A percentile compares a stretch with the other conserved stretches of the same genome.
These are phyloP conservation scores for Tachyglossus aculeatus DNA, from an alignment of 2,797 vertebrate genomes.

Conservation along the genomic window DNA sequence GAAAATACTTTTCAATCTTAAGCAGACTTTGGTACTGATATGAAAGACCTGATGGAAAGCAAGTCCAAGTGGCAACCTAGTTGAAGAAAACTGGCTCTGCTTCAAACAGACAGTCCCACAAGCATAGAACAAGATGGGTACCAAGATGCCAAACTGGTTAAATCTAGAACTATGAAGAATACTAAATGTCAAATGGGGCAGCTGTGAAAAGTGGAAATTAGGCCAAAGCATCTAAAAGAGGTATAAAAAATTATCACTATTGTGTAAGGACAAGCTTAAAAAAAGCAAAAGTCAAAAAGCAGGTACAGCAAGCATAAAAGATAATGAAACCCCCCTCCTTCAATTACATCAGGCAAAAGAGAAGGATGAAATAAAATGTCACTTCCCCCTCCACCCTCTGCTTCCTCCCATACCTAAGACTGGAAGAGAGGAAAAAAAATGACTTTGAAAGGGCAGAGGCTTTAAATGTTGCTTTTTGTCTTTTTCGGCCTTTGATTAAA, in stretches of 20 bases:
- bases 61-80: slow-evolving; percentile 42
- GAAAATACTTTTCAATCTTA: slow-evolving; percentile 9
- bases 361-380: no score
- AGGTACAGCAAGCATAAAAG: no score
- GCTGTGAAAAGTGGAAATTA: not conserved
- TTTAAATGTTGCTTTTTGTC: no score
- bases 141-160: slow-evolving; percentile 56
- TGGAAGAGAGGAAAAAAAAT: no score
- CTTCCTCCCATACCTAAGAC: no score
- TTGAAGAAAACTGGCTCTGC: slow-evolving; percentile 29
- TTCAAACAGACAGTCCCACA: slow-evolving; percentile 58
- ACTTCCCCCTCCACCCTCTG: no score
- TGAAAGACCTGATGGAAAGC: not conserved
- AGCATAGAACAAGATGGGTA: slow-evolving; percentile 43
- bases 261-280: not conserved
- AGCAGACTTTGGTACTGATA: not conserved
- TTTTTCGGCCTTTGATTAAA: no score
- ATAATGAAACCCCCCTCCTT: no score
- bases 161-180: slow-evolving; percentile 34
- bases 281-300: no score
- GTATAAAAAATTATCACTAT: slow-evolving; percentile 47
- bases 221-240: slow-evolving; percentile 39
- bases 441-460: no score
- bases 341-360: no score
- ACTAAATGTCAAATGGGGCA: slow-evolving; percentile 37